Evolutionary conservation across 2,113 vertebrate genomes (phyloP), one percentile per base, ranked within the genome.

Genomic region (Charina bottae): DNA sequence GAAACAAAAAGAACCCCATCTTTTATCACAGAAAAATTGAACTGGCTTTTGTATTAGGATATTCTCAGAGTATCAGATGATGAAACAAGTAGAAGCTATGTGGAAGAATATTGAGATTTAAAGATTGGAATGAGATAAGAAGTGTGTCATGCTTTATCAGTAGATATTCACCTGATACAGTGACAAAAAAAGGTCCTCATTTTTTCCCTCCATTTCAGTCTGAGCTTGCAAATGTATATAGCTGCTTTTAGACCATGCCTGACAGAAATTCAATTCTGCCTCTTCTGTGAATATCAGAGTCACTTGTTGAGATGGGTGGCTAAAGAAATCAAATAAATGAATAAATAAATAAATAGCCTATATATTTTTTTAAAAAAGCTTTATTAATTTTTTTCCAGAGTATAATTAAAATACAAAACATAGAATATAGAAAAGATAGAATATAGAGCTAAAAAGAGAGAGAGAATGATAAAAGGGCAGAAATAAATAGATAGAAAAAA

Each of bases 61-160:
- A 93, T 85, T 92, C 85, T 83, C 83, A 90, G 93, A 94, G 46
- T 83, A 19, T 46, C 53, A 46, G 89, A 89, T 93, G 37, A 54
- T 53, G 84, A 94, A 94, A 62, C 88, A 49, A 55, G 85, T 5
- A 23, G 84, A n/a, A 26, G 87, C 3, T 86, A 86, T 95, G 92
- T 95, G 90, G 94, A 93, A 95, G 94, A 94, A 89, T 85, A 90
- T 85, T 85, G 78, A 93, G 88, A 53, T 85, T 85, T 49, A 64
- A 62, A 64, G 56, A 28, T 4, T 24, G 2, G n/a, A 33, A n/a
- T 19, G 12, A 26, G n/a, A 9, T 19, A 94, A 94, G 89, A 59
- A 24, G 6, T 23, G 15, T 90, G 93, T 87, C 83, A 54, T 94
- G 24, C 8, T 21, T 15, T 0, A 93, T 96, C 88, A 90, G 83